phyloP scores from a whole-genome alignment of 2,888 invertebrate species.

The Lithophane socia region DNA sequence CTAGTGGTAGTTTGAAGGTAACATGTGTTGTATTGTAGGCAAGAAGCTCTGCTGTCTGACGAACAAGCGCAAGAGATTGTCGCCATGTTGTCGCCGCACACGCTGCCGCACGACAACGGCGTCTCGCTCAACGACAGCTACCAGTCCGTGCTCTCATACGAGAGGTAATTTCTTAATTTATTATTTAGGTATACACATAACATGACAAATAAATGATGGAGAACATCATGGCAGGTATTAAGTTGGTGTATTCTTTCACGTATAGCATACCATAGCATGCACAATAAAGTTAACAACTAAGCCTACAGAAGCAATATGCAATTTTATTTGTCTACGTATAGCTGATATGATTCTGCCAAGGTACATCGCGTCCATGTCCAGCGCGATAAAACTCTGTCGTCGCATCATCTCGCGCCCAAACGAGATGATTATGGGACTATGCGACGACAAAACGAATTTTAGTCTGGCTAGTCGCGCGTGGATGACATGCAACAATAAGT shows the following conservation, averaged over 20 bases:
- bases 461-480: not conserved
- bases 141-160: constrained; percentile 90
- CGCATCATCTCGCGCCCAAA: not conserved
- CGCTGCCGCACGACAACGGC: constrained; percentile 85
- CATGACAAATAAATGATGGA: not conserved
- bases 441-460: not conserved
- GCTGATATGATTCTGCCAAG: not conserved
- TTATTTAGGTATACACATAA: not conserved
- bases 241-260: not conserved
- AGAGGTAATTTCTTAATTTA: constrained; percentile 78
- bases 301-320: not conserved
- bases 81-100: constrained; percentile 93
- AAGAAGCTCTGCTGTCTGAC: constrained; percentile 95
- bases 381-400: not conserved
- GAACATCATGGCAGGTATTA: not conserved
- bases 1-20: constrained; percentile 10
- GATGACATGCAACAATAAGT: not conserved
- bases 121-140: constrained; percentile 90
- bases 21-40: constrained; percentile 85
- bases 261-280: not conserved
- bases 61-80: constrained; percentile 97
- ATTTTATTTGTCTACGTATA: not conserved
- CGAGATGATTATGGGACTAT: not conserved
- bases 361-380: not conserved
- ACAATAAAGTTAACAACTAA: not conserved